Evolutionary conservation across 2,888 invertebrate genomes (phyloP).

Genomic region (Nyleta sp.): DNA sequence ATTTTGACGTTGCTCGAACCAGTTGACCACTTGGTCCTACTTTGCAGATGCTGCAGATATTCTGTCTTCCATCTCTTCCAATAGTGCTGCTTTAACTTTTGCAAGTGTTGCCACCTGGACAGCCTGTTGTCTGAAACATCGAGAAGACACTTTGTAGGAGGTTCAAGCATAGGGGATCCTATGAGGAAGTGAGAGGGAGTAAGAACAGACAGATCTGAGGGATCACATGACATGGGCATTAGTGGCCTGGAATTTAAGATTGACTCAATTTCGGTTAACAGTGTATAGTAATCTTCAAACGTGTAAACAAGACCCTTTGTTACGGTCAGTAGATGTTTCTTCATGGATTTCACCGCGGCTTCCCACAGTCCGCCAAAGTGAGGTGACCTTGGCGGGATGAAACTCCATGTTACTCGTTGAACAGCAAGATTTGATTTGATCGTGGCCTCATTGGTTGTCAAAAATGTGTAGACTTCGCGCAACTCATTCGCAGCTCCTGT

Average conservation of each 20-base stretch:
- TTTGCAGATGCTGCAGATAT: neutral
- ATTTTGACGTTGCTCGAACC: neutral
- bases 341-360: conserved; percentile 4
- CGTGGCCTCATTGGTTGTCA: neutral
- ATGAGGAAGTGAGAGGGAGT: conserved; percentile 21
- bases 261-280: conserved; percentile 18
- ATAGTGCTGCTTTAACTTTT: neutral
- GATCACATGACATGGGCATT: conserved; percentile 5
- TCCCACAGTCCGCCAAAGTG: conserved; percentile 31
- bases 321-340: conserved; percentile 37
- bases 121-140: neutral
- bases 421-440: neutral
- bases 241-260: conserved; percentile 28
- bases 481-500: neutral
- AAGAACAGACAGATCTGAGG: conserved; percentile 6
- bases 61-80: neutral
- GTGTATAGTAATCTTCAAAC: conserved; percentile 22
- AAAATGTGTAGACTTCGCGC: neutral
- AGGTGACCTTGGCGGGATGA: conserved; percentile 13
- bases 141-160: neutral
- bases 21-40: neutral
- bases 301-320: conserved; percentile 54
- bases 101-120: neutral
- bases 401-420: conserved; percentile 5
- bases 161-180: conserved; percentile 3